Base-by-base conservation (phyloP, 2,797 vertebrate genomes). In the Margarornis squamiger region DNA sequence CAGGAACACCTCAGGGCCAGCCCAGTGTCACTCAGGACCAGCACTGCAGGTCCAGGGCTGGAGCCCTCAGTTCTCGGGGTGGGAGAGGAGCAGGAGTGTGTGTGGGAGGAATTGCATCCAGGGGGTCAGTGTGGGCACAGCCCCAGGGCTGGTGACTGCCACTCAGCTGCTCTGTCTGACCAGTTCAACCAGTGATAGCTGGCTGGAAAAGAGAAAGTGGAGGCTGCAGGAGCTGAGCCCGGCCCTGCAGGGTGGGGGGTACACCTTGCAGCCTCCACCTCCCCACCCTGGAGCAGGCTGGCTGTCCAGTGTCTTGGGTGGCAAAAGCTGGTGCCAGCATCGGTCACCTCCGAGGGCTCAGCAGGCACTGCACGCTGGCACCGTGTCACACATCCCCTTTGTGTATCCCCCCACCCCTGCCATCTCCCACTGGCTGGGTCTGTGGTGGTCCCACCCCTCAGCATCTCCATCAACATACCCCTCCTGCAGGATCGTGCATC, bases 21-120 rank as follows among this genome's bases (percentile, higher is more conserved):
- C 3, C 22, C 7, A 22, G 52, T 49, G 32, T 9, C 0, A 2
- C 22, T n/a, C 22, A 2, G 43, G 18, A 48, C 0, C 1, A 45
- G 46, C 68, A 7, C 27, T 17, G 18, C 23, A 7, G 43, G 32
- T 1, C 30, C 52, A 2, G 26, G 36, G 45, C 39, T 4, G 7
- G 9, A 18, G 10, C 5, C 22, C 8, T n/a, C 21, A 21, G 45
- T 2, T 23, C 38, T 11, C 32, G 11, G 57, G 57, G 21, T 17
- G 43, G 10, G 59, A 65, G 52, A 27, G 48, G 23, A 39, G 46
- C 3, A 4, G 46, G 51, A 10, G 14, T 7, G 18, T 15, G 29
- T 5, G 41, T 32, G 65, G 36, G 26, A 76, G 63, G 38, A 74
- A 13, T 29, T 1, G 1, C 14, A 15, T 8, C 63, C 5, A 1